Conservation (phyloP, 2,113 vertebrate species). For the Scolopax mira region DNA sequence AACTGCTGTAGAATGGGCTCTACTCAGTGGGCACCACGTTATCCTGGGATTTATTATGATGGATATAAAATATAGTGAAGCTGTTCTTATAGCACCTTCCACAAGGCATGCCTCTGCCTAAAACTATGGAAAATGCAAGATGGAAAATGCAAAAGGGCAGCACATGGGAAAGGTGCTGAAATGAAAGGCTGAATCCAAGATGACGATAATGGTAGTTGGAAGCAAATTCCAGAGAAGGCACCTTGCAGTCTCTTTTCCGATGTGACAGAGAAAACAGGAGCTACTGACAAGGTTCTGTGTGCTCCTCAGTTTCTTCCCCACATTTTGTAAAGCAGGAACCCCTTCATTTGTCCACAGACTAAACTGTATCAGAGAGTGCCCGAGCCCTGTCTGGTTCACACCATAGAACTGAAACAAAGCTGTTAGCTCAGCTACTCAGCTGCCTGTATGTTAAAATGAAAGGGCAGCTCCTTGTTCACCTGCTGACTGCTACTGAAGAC, state of each 20-base stretch:
- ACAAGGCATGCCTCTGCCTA: background rate
- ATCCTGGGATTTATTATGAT: background rate
- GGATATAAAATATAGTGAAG: background rate
- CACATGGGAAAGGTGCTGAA: fast-evolving
- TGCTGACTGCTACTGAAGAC: background rate
- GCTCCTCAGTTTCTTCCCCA: background rate
- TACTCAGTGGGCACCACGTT: background rate
- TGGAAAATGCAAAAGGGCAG: background rate
- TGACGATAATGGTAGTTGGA: background rate
- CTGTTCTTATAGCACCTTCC: background rate
- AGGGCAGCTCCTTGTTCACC: background rate
- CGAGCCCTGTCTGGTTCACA: background rate
- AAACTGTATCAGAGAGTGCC: background rate
- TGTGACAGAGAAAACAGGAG: background rate
- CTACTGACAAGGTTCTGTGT: background rate
- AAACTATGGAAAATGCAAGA: background rate
- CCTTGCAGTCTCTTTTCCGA: background rate
- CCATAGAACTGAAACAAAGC: background rate
- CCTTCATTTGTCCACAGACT: background rate
- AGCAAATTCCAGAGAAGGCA: background rate
- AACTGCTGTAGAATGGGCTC: background rate
- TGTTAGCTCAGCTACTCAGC: background rate
- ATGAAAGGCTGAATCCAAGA: background rate
- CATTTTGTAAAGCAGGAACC: background rate
- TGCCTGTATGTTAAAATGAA: background rate